Base-by-base conservation (phyloP, 2,888 invertebrate species). In the Chorisops tibialis region DNA sequence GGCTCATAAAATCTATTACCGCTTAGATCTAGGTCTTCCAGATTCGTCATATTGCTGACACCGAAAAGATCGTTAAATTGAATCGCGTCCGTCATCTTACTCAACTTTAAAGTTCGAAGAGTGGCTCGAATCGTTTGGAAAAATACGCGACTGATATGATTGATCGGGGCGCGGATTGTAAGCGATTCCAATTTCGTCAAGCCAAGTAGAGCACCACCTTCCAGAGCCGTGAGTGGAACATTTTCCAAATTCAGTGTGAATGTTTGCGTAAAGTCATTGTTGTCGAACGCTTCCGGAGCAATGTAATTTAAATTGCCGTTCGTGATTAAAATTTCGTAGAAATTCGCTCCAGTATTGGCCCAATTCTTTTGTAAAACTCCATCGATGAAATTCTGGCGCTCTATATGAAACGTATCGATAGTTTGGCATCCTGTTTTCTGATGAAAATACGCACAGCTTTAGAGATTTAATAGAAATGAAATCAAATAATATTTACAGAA, bases 81-180 rank as follows among this genome's bases (percentile, higher is more conserved):
- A 0, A 62, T 37, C 2, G 73, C 66, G 1, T 9, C 12, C 0
- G 73, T 56, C 12, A 69, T 68, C 1, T 66, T 66, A 62, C 70
- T 70, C 2, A 76, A 43, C n/a, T 63, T 65, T 3, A 76, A 60
- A 14, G 69, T 67, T 1, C 63, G 63, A 2, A 76, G 64, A 0
- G 72, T 72, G 2, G 67, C 59, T 59, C 74, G 74, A 0, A 76
- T 69, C 0, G 76, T 74, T 45, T 75, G 75, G 43, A 76, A 67
- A 30, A 76, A 71, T 2, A 69, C 67, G 18, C 71, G 54, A 45
- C 69, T 67, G 2, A 74, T 61, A 0, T 51, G 41, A 0, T 62
- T 54, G 5, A 74, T 41, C 2, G 54, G 62, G 1, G 69, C 68
- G 2, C 64, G 66, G 7, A 76, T 70, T 3, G 67, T 68, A 9